Conservation (phyloP, 1,140 invertebrate genomes). For the Solen grandis region DNA sequence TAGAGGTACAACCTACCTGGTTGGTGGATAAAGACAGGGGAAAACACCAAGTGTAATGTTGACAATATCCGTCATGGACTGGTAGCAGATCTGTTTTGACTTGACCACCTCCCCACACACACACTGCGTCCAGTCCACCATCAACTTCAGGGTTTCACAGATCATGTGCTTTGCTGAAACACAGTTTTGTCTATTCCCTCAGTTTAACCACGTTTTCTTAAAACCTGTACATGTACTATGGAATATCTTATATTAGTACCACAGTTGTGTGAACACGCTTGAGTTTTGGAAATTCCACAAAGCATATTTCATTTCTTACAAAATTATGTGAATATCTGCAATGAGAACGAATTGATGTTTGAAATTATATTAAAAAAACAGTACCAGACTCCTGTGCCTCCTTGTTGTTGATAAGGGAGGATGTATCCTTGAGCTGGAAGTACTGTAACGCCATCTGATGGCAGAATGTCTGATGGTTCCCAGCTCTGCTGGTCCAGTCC, state of each 20-base stretch:
- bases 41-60: constrained; percentile 82
- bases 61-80: constrained; percentile 78
- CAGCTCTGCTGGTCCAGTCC: constrained; percentile 81
- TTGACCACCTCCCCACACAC: constrained; percentile 81
- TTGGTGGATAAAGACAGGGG: constrained; percentile 81
- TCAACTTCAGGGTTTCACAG: constrained; percentile 78
- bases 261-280: neutral
- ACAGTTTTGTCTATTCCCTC: too few relatives aligned
- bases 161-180: constrained; percentile 80
- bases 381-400: constrained; percentile 78
- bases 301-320: too few relatives aligned
- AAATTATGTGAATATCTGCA: too few relatives aligned
- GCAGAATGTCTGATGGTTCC: constrained; percentile 76
- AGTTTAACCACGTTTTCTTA: too few relatives aligned
- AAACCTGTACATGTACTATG: too few relatives aligned
- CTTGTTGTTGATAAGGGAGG: constrained; percentile 69
- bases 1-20: constrained; percentile 79
- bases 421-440: constrained; percentile 71
- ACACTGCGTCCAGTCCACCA: constrained; percentile 81
- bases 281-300: neutral
- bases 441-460: constrained; percentile 77
- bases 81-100: constrained; percentile 84
- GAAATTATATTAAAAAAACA: too few relatives aligned
- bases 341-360: too few relatives aligned
- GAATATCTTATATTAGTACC: too few relatives aligned